These are phyloP conservation scores for Pteronotus mesoamericanus DNA, from an alignment of 2,797 vertebrate species.

Conservation along the genomic window DNA sequence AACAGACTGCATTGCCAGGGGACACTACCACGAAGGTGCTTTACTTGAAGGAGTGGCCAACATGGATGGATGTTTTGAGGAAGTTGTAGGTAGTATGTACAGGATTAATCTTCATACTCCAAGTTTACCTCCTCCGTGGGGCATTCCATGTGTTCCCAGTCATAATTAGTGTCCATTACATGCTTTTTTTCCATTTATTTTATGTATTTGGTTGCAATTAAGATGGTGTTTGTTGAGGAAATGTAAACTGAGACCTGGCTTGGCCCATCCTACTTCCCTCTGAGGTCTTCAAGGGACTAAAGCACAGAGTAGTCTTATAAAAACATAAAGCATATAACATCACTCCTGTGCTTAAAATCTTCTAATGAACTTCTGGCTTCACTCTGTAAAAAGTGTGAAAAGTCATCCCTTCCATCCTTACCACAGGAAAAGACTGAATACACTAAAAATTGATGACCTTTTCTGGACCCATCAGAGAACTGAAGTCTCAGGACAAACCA, in stretches of 20 bases:
- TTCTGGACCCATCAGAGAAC: neutral
- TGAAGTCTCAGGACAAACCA: neutral
- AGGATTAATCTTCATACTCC: neutral
- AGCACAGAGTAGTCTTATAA: neutral
- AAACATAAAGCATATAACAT: neutral
- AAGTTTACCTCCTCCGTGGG: neutral
- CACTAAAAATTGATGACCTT: neutral
- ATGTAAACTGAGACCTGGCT: neutral
- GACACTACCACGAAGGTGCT: neutral
- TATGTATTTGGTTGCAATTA: neutral
- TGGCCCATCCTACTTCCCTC: neutral
- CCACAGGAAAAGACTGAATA: neutral
- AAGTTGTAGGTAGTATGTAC: neutral
- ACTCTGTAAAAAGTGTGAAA: neutral
- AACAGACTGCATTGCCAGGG: neutral
- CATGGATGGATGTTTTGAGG: neutral
- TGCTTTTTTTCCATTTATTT: slow-evolving; percentile 3
- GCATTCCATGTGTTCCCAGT: neutral
- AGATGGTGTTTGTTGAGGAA: neutral
- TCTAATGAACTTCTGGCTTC: neutral
- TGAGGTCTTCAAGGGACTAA: neutral
- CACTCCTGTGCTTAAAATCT: neutral
- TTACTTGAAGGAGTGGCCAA: neutral
- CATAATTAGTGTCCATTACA: neutral
- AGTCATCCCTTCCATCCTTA: neutral